Evolutionary conservation across 1,140 invertebrate genomes (phyloP).

Genomic region (Drosophila ercepeae): DNA sequence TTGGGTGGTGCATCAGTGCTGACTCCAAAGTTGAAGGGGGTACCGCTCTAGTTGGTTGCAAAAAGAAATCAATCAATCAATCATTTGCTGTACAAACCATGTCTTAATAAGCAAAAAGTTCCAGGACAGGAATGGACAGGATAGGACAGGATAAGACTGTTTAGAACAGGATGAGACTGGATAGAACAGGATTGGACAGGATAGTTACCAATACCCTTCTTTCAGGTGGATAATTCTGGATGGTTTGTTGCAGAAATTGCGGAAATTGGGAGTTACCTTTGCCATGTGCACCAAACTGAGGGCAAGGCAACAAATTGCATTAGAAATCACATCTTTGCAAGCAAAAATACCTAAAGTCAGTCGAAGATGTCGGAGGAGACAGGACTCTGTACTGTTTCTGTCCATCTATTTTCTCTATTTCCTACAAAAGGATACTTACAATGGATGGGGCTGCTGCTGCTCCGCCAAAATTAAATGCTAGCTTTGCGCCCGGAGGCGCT

Average conservation of each 20-base stretch:
- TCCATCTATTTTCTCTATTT: too few relatives aligned
- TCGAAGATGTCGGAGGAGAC: too few relatives aligned
- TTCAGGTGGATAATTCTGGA: too few relatives aligned
- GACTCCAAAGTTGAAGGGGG: conserved; percentile 55
- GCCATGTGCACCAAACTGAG: too few relatives aligned
- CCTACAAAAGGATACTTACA: too few relatives aligned
- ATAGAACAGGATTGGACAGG: neutral
- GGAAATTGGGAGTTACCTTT: too few relatives aligned
- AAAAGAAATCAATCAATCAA: neutral
- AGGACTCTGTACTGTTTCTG: too few relatives aligned
- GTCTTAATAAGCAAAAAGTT: too few relatives aligned
- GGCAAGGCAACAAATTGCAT: too few relatives aligned
- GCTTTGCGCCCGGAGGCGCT: conserved; percentile 16
- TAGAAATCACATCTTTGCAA: too few relatives aligned
- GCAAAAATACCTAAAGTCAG: neutral
- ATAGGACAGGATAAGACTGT: too few relatives aligned
- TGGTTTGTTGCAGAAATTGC: too few relatives aligned
- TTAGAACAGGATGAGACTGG: neutral
- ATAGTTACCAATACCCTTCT: neutral
- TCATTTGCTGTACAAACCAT: neutral
- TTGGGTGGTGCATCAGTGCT: conserved; percentile 13
- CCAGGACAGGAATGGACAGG: neutral
- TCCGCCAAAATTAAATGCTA: conserved; percentile 62
- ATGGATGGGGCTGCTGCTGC: conserved; percentile 18
- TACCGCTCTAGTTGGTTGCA: conserved; percentile 7